Percentiles rank a stretch among this genome's conserved stretches.
Conservation (phyloP, 2,888 invertebrate genomes). For the Macrophya alboannulata region DNA sequence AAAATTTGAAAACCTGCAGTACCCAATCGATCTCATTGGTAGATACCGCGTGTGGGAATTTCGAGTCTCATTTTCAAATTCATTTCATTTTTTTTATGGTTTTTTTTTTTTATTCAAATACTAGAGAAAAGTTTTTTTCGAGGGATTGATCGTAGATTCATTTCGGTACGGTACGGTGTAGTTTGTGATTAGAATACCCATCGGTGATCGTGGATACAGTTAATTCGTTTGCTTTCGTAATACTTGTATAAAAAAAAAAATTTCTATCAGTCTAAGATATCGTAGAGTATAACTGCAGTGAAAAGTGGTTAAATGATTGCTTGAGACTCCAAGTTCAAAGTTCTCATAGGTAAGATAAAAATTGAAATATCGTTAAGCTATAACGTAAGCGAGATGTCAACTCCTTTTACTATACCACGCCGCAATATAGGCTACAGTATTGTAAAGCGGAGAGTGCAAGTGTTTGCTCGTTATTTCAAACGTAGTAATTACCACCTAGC, state of each 20-base stretch:
- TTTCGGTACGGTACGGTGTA: background rate
- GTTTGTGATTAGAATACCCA: background rate
- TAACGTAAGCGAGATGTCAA: background rate
- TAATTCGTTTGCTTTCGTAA: background rate
- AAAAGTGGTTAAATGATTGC: conserved; percentile 50
- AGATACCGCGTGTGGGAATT: conserved; percentile 48
- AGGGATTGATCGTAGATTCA: background rate
- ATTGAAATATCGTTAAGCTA: conserved; percentile 22
- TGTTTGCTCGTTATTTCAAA: conserved; percentile 42
- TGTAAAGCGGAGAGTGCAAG: conserved; percentile 44
- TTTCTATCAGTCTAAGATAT: background rate
- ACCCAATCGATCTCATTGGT: conserved; percentile 31
- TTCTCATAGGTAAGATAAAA: conserved; percentile 49
- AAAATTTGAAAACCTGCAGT: conserved; percentile 15
- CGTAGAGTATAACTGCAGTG: conserved; percentile 41
- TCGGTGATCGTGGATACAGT: background rate
- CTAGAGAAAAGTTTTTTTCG: conserved; percentile 12
- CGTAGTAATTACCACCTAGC: conserved; percentile 16
- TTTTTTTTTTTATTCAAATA: background rate
- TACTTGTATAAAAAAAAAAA: background rate
- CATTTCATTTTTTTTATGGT: conserved; percentile 1
- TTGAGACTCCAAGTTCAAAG: conserved; percentile 13
- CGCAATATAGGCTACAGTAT: background rate
- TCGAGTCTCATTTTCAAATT: background rate
- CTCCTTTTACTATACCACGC: background rate